Evolutionary conservation across 2,888 invertebrate genomes (phyloP), one percentile per base, ranked within the genome.

Genomic region (Eumerus sabulonum): DNA sequence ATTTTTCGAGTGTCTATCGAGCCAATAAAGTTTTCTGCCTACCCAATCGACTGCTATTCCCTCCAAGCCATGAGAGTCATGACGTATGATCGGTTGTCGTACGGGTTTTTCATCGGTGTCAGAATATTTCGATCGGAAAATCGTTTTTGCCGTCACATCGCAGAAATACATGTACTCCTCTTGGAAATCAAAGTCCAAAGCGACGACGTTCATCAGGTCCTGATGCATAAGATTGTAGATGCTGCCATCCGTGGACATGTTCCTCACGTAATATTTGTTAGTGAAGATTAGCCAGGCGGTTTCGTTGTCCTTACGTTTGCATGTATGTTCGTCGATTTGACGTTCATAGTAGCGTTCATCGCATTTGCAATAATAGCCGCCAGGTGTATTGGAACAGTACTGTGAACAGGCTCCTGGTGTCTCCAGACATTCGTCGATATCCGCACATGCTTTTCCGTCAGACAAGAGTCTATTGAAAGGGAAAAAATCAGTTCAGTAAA

Each of bases 11-110:
- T 98, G 96, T 82, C 98, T 91, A 87, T 99, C 99, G 54, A 99
- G 91, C 98, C 98, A 98, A 87, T 99, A 99, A 0, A 99, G 90
- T 88, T 99, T 99, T 44, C 97, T 91, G 0, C 94, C 98, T 44
- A 98, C 92, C 99, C 99, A 99, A 88, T 99, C 99, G 9, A 99
- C 92, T 0, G 98, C 95, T 51, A 99, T 94, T 9, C 99, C 99
- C 90, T 99, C 99, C n/a, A 99, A 91, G 1, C 98, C 98, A 84
- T 97, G 96, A 0, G 97, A 97, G 86, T 98, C 97, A 85, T 98
- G 98, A 48, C 96, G 91, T 48, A 98, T 94, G 0, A 98, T 93
- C 0, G 96, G 93, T 88, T 97, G 96, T 83, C 93, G 93, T 0
- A 92, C 91, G 0, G 93, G 93, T 54, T 88, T 90, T 5, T 91